These are phyloP conservation scores for Rhinogobio ventralis DNA, from an alignment of 2,797 vertebrate genomes.

Conservation along the genomic window DNA sequence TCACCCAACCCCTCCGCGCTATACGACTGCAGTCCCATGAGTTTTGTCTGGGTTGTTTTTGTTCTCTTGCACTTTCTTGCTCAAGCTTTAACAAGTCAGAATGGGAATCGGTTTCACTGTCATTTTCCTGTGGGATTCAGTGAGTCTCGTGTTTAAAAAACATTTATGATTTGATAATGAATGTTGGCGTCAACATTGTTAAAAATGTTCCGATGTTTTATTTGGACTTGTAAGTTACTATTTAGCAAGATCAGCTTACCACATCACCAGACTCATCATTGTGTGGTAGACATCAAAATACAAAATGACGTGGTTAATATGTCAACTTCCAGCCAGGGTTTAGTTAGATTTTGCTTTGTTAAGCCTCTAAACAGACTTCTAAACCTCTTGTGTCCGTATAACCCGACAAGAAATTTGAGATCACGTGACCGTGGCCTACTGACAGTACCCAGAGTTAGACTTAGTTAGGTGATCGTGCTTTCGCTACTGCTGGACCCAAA, in stretches of 20 bases:
- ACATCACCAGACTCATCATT: neutral
- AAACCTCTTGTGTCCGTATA: too few species aligned
- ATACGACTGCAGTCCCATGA: neutral
- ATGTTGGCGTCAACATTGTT: neutral
- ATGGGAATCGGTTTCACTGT: neutral
- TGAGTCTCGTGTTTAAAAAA: slow-evolving; percentile 18
- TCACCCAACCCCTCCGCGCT: neutral
- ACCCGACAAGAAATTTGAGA: too few species aligned
- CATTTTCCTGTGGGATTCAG: neutral
- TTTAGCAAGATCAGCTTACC: slow-evolving; percentile 26
- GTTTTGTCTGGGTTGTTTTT: slow-evolving; percentile 10
- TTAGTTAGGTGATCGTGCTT: too few species aligned
- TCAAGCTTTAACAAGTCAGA: slow-evolving; percentile 10
- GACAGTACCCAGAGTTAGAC: too few species aligned
- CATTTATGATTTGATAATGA: slow-evolving; percentile 23
- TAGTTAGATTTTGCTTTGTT: neutral
- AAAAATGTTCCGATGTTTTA: neutral
- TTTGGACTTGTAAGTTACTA: slow-evolving; percentile 21
- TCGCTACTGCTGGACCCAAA: too few species aligned
- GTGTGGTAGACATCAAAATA: slow-evolving; percentile 1
- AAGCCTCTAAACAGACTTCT: neutral
- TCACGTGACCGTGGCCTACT: too few species aligned
- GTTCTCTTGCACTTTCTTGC: neutral
- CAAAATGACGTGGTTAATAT: neutral
- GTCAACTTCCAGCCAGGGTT: neutral